Conservation (phyloP, 2,888 invertebrate species). For the Drosophila leonis region DNA sequence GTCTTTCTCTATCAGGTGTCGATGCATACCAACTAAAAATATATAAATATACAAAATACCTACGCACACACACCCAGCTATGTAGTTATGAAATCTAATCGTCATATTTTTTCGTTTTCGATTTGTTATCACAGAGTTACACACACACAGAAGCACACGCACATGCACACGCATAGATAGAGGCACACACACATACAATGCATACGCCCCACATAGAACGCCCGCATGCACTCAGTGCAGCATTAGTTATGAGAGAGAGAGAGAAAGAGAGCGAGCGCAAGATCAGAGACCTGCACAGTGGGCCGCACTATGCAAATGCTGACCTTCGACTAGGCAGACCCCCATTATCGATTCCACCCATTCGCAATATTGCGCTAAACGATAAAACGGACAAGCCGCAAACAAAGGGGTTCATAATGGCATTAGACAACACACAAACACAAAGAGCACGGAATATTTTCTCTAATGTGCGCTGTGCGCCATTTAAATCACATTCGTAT, state of each 20-base stretch:
- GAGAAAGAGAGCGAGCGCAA: slow-evolving; percentile 3
- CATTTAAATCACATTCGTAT: slow-evolving; percentile 55
- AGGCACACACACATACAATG: not conserved
- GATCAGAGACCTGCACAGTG: slow-evolving; percentile 50
- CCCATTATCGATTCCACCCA: slow-evolving; percentile 51
- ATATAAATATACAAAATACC: slow-evolving; percentile 22
- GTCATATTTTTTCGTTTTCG: slow-evolving; percentile 36
- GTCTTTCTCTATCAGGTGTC: slow-evolving; percentile 41
- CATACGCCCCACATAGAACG: slow-evolving; percentile 50
- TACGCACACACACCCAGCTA: slow-evolving; percentile 5
- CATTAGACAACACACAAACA: slow-evolving; percentile 43
- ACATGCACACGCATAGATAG: slow-evolving; percentile 19
- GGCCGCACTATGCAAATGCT: slow-evolving; percentile 14
- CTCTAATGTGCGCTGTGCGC: slow-evolving; percentile 25
- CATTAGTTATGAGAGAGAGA: slow-evolving; percentile 19
- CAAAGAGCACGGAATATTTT: slow-evolving; percentile 19
- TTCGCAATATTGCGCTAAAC: slow-evolving; percentile 52
- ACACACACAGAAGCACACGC: slow-evolving; percentile 11
- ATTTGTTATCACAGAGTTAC: slow-evolving; percentile 60
- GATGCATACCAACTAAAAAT: slow-evolving; percentile 11
- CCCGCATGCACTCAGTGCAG: slow-evolving; percentile 45
- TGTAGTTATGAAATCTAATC: slow-evolving; percentile 70
- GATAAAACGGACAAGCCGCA: slow-evolving; percentile 41
- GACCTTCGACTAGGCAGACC: slow-evolving; percentile 39
- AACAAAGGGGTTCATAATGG: slow-evolving; percentile 48